Percentiles rank a stretch among this genome's conserved stretches.
Evolutionary conservation across 1,140 invertebrate genomes (phyloP).

Genomic region (Eubasilissa regina): DNA sequence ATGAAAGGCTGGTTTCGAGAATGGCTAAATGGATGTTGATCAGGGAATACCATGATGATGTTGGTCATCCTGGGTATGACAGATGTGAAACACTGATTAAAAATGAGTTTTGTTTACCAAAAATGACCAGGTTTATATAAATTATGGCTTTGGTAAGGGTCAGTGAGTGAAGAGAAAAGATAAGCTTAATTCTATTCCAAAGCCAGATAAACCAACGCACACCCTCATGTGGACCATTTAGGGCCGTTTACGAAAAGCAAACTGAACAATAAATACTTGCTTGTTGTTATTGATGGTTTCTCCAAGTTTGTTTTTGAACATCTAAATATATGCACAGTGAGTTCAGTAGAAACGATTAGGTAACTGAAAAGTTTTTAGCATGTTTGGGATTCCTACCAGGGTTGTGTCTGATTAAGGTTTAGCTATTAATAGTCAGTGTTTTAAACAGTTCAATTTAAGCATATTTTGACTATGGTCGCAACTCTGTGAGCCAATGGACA

Average conservation of each 20-base stretch:
- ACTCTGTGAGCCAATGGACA: not conserved
- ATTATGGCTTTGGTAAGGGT: not conserved
- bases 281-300: not conserved
- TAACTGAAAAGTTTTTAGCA: not conserved
- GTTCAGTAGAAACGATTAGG: not conserved
- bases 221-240: slow-evolving; percentile 8
- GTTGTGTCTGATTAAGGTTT: not conserved
- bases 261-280: not conserved
- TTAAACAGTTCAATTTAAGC: not conserved
- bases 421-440: not conserved
- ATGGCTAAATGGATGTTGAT: slow-evolving; percentile 11
- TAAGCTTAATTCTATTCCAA: not conserved
- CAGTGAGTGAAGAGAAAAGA: not conserved
- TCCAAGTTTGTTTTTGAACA: too few species aligned
- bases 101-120: slow-evolving; percentile 9
- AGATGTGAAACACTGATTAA: too few species aligned
- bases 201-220: not conserved
- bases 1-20: not conserved
- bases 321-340: not conserved
- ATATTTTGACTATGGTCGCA: not conserved
- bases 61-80: not conserved
- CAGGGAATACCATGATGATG: not conserved
- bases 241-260: not conserved
- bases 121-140: slow-evolving; percentile 2
- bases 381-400: too few species aligned